These are phyloP conservation scores for Papilio dardanus DNA, from an alignment of 1,140 invertebrate species.

Conservation along the genomic window DNA sequence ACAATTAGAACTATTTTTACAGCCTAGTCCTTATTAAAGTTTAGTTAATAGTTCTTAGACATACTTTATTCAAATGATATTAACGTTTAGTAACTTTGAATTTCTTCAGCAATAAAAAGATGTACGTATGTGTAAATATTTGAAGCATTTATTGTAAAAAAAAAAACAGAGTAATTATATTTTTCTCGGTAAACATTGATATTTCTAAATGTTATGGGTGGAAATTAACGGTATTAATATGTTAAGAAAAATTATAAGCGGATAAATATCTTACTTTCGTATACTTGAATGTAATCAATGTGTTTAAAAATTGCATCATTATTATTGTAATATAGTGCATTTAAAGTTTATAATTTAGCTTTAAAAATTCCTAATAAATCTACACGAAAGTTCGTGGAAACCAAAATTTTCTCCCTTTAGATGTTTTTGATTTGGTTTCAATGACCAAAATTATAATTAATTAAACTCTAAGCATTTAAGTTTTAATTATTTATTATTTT, in stretches of 20 bases:
- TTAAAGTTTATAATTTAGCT: constrained; percentile 35
- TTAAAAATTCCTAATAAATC: constrained; percentile 30
- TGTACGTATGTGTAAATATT: constrained; percentile 79
- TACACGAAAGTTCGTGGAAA: background rate
- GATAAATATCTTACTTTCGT: constrained; percentile 36
- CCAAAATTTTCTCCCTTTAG: constrained; percentile 18
- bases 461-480: constrained; percentile 67
- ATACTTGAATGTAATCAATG: constrained; percentile 30
- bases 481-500: constrained; percentile 77
- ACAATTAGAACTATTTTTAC: constrained; percentile 71
- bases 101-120: constrained; percentile 79
- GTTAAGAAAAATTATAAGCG: constrained; percentile 43
- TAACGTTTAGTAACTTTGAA: constrained; percentile 68
- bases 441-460: constrained; percentile 72
- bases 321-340: constrained; percentile 41
- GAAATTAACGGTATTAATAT: constrained; percentile 50
- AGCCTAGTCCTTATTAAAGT: constrained; percentile 75
- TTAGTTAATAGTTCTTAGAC: constrained; percentile 74
- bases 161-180: constrained; percentile 77
- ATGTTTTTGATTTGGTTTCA: constrained; percentile 30
- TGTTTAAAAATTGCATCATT: constrained; percentile 36
- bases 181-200: constrained; percentile 75
- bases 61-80: constrained; percentile 67
- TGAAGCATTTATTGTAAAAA: constrained; percentile 76
- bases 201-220: constrained; percentile 66